Evolutionary conservation across 2,888 invertebrate genomes (phyloP).

Genomic region (Anagyrus pseudococci): DNA sequence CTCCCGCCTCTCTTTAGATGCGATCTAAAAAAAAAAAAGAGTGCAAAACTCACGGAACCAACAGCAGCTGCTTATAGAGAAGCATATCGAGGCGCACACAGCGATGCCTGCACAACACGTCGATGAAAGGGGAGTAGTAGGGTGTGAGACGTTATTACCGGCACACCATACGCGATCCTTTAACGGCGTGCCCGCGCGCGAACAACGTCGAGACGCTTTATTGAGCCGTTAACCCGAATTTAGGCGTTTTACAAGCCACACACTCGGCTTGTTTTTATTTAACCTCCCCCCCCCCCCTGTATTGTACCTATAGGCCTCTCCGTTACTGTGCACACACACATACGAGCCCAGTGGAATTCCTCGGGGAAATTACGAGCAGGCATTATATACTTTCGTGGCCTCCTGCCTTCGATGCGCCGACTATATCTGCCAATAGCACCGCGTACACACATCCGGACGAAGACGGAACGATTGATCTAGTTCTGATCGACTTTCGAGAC

Average conservation of each 20-base stretch:
- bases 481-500: too few relatives aligned
- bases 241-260: constrained; percentile 29
- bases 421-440: too few relatives aligned
- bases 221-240: constrained; percentile 40
- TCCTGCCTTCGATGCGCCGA: too few relatives aligned
- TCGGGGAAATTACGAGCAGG: too few relatives aligned
- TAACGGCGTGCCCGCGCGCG: background rate
- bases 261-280: background rate
- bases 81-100: background rate
- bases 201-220: constrained; percentile 10
- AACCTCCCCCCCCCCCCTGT: background rate
- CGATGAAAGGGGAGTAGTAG: background rate
- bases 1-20: too few relatives aligned
- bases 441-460: too few relatives aligned
- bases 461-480: too few relatives aligned
- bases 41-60: too few relatives aligned
- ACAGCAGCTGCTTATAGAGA: background rate
- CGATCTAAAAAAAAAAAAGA: too few relatives aligned
- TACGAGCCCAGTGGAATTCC: too few relatives aligned
- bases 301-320: background rate
- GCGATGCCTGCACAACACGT: too few relatives aligned
- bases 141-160: background rate
- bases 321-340: background rate
- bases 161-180: background rate
- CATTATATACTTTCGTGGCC: too few relatives aligned